Conservation (phyloP, 1,140 invertebrate species). For the Meloidogyne exigua region DNA sequence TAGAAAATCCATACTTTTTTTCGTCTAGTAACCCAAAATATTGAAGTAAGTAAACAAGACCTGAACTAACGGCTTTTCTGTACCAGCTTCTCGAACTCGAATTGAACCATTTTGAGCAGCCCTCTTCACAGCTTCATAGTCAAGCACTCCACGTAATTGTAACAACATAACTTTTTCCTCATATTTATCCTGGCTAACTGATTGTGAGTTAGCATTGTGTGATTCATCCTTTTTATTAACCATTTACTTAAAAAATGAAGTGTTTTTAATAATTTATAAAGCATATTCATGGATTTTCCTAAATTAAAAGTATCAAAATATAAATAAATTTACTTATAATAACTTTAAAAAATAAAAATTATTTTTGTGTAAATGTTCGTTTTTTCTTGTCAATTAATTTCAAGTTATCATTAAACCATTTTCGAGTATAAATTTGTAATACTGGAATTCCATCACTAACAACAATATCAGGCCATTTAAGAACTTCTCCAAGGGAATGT, state of each 20-base stretch:
- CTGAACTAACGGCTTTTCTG: slow-evolving; percentile 29
- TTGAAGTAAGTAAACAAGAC: neutral
- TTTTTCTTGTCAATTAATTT: slow-evolving; percentile 7
- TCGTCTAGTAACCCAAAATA: too few relatives aligned
- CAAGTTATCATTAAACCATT: neutral
- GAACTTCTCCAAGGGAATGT: slow-evolving; percentile 30
- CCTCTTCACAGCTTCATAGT: slow-evolving; percentile 27
- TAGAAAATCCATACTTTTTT: neutral
- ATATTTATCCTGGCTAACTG: slow-evolving; percentile 16
- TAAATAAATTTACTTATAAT: neutral
- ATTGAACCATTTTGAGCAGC: slow-evolving; percentile 25
- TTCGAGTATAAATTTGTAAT: slow-evolving; percentile 40
- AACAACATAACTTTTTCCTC: slow-evolving; percentile 34
- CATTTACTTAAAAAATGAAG: too few relatives aligned
- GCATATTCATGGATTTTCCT: neutral
- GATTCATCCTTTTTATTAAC: neutral
- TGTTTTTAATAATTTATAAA: neutral
- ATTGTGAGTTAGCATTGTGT: neutral
- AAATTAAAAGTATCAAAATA: neutral
- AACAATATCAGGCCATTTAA: slow-evolving; percentile 36
- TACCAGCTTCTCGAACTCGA: slow-evolving; percentile 28
- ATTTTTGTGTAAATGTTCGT: neutral
- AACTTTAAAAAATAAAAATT: neutral
- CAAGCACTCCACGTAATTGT: slow-evolving; percentile 32
- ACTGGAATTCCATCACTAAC: slow-evolving; percentile 47